These are phyloP conservation scores for Irena cyanogastra DNA, from an alignment of 2,113 vertebrate species.

Conservation along the genomic window DNA sequence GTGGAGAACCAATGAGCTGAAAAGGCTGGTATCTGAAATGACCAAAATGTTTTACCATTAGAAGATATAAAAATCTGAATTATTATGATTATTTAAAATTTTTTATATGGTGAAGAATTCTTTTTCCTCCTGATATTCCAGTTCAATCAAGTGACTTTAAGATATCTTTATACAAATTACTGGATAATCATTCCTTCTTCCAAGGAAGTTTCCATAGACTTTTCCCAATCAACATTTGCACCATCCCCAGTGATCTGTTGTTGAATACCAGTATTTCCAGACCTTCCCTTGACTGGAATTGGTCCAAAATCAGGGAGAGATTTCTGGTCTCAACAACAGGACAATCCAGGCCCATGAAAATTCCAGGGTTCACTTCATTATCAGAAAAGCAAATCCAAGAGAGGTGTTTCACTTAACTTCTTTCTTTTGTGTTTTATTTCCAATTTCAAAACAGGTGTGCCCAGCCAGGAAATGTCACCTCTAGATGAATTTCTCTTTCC, in stretches of 20 bases:
- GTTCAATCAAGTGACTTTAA: background rate
- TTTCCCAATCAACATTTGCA: background rate
- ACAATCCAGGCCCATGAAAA: background rate
- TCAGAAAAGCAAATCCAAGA: background rate
- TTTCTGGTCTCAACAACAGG: background rate
- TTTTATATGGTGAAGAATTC: background rate
- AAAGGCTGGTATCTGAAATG: constrained; percentile 14
- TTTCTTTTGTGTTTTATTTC: background rate
- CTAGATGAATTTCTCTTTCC: background rate
- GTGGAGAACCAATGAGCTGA: constrained; percentile 4
- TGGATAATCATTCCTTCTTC: background rate
- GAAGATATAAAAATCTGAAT: background rate
- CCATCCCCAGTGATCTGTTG: background rate
- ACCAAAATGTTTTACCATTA: constrained; percentile 20
- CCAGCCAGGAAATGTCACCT: background rate
- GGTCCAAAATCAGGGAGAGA: background rate
- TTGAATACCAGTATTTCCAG: background rate
- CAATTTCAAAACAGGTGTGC: background rate
- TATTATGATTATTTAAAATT: background rate
- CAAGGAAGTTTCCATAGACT: background rate
- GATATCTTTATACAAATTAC: background rate
- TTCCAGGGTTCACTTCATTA: background rate
- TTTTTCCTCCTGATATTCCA: background rate
- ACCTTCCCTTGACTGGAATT: background rate
- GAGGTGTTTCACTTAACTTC: background rate